Evolutionary conservation across 2,888 invertebrate genomes (phyloP).

Genomic region (Pseudoips prasinana): DNA sequence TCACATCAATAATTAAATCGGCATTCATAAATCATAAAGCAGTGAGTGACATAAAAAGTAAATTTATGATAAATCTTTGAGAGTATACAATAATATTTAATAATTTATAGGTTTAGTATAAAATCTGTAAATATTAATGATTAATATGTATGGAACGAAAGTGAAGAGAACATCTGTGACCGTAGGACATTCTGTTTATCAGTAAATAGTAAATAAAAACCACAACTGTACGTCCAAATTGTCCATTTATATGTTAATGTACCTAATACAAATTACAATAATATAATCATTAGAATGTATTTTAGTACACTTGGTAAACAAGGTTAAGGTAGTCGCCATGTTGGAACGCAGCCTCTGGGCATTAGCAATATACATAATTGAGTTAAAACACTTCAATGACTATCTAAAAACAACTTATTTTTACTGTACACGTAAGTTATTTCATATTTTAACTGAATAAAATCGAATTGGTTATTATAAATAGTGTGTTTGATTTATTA

Average conservation of each 20-base stretch:
- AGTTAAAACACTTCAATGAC: constrained; percentile 61
- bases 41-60: constrained; percentile 17
- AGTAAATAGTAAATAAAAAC: constrained; percentile 62
- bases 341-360: constrained; percentile 52
- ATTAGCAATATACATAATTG: constrained; percentile 56
- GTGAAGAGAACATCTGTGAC: constrained; percentile 60
- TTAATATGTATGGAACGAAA: constrained; percentile 62
- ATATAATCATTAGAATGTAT: constrained; percentile 77
- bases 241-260: constrained; percentile 81
- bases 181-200: constrained; percentile 58
- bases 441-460: constrained; percentile 82
- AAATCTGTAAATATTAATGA: constrained; percentile 56
- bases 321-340: constrained; percentile 58
- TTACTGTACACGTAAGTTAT: constrained; percentile 81
- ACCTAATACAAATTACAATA: constrained; percentile 80
- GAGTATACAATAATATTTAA: constrained; percentile 49
- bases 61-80: constrained; percentile 29
- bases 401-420: constrained; percentile 78
- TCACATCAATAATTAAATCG: constrained; percentile 1
- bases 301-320: constrained; percentile 66
- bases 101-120: constrained; percentile 37
- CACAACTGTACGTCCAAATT: constrained; percentile 82
- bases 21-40: constrained; percentile 2
- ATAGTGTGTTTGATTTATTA: constrained; percentile 41
- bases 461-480: constrained; percentile 79